Evolutionary conservation across 2,888 invertebrate genomes (phyloP).

Genomic region (Chymomyza caudatula): DNA sequence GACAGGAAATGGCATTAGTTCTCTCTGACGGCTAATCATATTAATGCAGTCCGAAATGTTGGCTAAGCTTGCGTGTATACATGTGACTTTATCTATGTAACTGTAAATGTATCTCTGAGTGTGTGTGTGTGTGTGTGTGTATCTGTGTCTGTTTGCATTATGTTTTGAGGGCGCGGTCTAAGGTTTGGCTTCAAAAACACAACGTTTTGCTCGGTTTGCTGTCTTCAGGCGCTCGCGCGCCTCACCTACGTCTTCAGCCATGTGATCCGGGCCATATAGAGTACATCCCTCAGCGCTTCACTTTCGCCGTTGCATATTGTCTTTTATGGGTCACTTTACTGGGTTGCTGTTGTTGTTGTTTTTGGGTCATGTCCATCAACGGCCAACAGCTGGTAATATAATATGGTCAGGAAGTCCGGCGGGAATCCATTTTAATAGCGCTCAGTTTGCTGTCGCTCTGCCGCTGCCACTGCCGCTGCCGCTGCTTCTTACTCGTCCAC

Average conservation of each 20-base stretch:
- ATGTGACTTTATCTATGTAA: constrained; percentile 11
- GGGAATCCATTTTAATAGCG: constrained; percentile 73
- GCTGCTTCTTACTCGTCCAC: background rate
- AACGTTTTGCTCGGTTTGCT: constrained; percentile 21
- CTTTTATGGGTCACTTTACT: constrained; percentile 53
- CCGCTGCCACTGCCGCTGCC: constrained; percentile 3
- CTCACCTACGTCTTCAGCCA: constrained; percentile 16
- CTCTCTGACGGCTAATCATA: constrained; percentile 56
- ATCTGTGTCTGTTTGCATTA: background rate
- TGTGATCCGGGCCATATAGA: constrained; percentile 12
- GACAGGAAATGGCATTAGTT: constrained; percentile 48
- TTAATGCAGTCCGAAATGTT: constrained; percentile 52
- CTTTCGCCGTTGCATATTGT: constrained; percentile 62
- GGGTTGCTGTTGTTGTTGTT: constrained; percentile 13
- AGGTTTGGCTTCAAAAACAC: constrained; percentile 47
- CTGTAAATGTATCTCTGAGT: constrained; percentile 22
- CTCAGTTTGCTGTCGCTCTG: constrained; percentile 24
- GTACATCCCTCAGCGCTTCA: constrained; percentile 27
- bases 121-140: constrained; percentile 11
- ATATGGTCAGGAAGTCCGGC: constrained; percentile 69
- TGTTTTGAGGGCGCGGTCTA: constrained; percentile 38
- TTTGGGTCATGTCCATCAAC: constrained; percentile 67
- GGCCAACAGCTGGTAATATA: constrained; percentile 59
- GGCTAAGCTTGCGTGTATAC: constrained; percentile 4
- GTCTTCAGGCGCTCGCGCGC: constrained; percentile 5